Evolutionary conservation across 1,140 invertebrate species (phyloP).

Genomic region (Conus betulinus): DNA sequence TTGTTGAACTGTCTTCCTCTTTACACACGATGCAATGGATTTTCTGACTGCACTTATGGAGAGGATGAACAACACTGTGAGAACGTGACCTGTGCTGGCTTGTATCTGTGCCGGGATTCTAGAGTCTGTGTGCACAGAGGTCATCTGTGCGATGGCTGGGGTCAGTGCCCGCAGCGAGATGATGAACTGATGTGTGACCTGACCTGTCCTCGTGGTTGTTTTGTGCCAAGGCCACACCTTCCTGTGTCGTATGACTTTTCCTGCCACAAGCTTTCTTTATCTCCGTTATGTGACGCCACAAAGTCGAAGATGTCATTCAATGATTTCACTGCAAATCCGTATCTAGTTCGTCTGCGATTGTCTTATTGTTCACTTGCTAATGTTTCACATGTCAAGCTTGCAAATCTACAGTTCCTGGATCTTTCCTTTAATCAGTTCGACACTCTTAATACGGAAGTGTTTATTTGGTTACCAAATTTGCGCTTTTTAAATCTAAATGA

Average conservation of each 20-base stretch:
- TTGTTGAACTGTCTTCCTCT: neutral
- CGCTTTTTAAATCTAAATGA: neutral
- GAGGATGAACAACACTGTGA: neutral
- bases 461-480: neutral
- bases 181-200: slow-evolving; percentile 12
- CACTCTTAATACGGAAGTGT: neutral
- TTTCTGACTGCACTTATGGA: neutral
- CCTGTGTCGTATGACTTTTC: neutral
- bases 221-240: slow-evolving; percentile 11
- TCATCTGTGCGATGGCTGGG: neutral
- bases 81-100: neutral
- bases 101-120: slow-evolving; percentile 3
- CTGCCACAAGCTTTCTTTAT: neutral
- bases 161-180: neutral
- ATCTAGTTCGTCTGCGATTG: neutral
- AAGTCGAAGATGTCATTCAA: neutral
- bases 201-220: slow-evolving; percentile 48
- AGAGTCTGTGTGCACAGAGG: neutral
- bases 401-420: neutral
- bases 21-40: neutral
- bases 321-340: neutral
- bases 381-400: neutral
- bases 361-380: neutral
- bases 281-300: neutral
- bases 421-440: neutral